phyloP scores from a whole-genome alignment of 1,140 invertebrate species.

The Drosophila mayri region DNA sequence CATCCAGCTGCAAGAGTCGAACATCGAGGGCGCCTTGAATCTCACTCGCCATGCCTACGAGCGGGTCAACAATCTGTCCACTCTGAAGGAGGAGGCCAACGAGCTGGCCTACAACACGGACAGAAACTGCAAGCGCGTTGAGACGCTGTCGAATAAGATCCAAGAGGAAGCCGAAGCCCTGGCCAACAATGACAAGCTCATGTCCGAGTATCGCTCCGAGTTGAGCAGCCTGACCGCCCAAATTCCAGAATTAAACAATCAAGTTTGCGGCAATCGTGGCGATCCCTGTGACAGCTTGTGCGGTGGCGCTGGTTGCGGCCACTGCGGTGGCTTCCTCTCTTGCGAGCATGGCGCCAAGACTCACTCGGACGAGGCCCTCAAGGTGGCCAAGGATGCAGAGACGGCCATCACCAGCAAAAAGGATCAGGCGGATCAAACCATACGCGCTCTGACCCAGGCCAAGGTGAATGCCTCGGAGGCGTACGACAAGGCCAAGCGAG shows the following conservation, averaged over 20 bases:
- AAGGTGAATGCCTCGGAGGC: constrained; percentile 87
- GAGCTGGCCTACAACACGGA: constrained; percentile 91
- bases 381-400: constrained; percentile 93
- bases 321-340: constrained; percentile 93
- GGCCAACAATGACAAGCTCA: constrained; percentile 89
- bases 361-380: constrained; percentile 93
- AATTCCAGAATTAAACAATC: constrained; percentile 94
- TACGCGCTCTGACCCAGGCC: constrained; percentile 86
- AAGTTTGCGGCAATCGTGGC: constrained; percentile 95
- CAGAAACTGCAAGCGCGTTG: constrained; percentile 92
- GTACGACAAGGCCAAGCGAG: constrained; percentile 85
- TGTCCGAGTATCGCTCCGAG: constrained; percentile 88
- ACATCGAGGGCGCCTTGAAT: constrained; percentile 97
- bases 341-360: constrained; percentile 95
- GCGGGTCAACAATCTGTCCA: constrained; percentile 84
- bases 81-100: constrained; percentile 89
- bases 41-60: constrained; percentile 93
- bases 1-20: constrained; percentile 96
- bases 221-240: constrained; percentile 89
- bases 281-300: constrained; percentile 95
- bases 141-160: constrained; percentile 91
- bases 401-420: constrained; percentile 92
- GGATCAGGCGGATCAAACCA: constrained; percentile 89
- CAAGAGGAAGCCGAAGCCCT: constrained; percentile 89
- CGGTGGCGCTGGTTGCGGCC: constrained; percentile 96